Evolutionary conservation across 2,888 invertebrate species (phyloP), one percentile per base, ranked within the genome.

Genomic region (Unio delphinus): DNA sequence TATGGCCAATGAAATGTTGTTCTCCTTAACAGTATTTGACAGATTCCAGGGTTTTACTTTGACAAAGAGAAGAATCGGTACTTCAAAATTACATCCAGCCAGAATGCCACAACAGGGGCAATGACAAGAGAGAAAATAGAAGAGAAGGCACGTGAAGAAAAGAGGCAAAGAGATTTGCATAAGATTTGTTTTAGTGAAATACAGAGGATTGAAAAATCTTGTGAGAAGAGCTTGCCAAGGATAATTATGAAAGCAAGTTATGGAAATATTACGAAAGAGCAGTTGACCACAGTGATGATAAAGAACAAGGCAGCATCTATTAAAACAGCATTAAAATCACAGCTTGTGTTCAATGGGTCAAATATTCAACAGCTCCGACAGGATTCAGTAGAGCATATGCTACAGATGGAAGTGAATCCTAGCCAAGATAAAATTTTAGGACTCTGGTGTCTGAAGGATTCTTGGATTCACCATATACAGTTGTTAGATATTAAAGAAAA

Each of bases 11-110:
- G 45, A 45, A 45, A 45, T 45, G 54, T 0, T 20, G 54, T 57
- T 69, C 62, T 74, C 65, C 73, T 77, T 73, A 67, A 69, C 64
- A 28, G 57, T 45, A 54, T 30, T 59, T 54, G 69, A 86, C 79
- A 87, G 61, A 83, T 88, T 55, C 88, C 88, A 65, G 88, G 88
- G 26, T 88, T 86, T 75, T 86, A 87, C 70, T 88, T 85, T 80
- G 88, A 88, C 67, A 70, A 68, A 54, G 84, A 83, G 67, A 84
- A 86, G 77, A 88, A 86, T 67, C 77, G 81, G 58, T 88, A 87
- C 69, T 88, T 87, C 75, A 83, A 83, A 63, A 87, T 88, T 65
- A 80, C 85, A 26, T 83, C 86, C n/a, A 78, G 80, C 58, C 83
- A 83, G 30, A 72, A 70, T n/a, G 66, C 72, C 18, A 83, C 72